Conservation (phyloP, 2,113 vertebrate species). For the Nothoprocta perdicaria region DNA sequence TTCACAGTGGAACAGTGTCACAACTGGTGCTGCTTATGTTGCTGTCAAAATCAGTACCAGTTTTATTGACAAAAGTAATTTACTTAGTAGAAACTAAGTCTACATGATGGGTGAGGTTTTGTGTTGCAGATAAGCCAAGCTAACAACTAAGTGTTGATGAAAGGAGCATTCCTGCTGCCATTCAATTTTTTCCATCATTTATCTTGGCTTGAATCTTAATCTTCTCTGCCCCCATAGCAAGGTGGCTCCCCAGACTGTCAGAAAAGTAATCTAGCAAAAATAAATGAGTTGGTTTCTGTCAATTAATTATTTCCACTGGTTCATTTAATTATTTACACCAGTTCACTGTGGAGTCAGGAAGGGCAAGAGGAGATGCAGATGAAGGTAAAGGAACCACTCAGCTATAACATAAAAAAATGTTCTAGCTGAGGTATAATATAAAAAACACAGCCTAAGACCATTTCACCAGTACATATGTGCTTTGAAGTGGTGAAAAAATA, state of each 20-base stretch:
- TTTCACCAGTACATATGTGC: neutral
- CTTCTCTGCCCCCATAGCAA: neutral
- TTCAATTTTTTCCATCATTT: neutral
- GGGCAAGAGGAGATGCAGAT: neutral
- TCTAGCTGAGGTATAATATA: neutral
- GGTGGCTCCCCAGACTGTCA: constrained; percentile 1
- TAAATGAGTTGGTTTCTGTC: neutral
- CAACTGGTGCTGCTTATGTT: neutral
- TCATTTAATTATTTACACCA: neutral
- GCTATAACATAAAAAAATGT: neutral
- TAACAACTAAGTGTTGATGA: neutral
- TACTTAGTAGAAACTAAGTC: neutral
- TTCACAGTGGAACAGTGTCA: neutral
- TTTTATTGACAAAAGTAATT: neutral
- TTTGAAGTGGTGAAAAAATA: constrained; percentile 22
- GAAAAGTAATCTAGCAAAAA: neutral
- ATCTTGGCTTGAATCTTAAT: neutral
- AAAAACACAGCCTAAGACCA: neutral
- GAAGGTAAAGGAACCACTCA: neutral
- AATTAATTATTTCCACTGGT: neutral
- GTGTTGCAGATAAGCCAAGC: neutral
- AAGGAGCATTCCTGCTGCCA: neutral
- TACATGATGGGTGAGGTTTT: neutral
- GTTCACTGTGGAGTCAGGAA: neutral
- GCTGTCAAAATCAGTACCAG: neutral